phyloP scores from a whole-genome alignment of 2,888 invertebrate genomes.

The Tetanocera ferruginea region DNA sequence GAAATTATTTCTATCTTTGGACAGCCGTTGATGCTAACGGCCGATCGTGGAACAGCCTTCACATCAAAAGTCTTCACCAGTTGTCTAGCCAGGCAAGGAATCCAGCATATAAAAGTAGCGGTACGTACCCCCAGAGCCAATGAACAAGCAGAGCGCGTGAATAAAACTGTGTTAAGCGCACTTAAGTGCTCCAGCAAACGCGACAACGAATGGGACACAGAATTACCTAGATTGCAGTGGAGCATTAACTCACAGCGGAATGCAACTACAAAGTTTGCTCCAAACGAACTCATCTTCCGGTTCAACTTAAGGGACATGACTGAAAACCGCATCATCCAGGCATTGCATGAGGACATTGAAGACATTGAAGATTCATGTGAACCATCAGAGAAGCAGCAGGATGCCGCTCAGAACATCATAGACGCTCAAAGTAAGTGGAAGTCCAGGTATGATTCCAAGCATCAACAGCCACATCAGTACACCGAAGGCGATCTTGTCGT shows the following conservation, averaged over 20 bases:
- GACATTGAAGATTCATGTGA: background rate
- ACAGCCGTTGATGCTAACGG: background rate
- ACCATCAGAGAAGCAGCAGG: background rate
- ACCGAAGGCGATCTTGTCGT: background rate
- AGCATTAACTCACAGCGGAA: slow-evolving; percentile 34
- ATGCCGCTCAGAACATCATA: no score
- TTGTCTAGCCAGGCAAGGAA: slow-evolving; percentile 3
- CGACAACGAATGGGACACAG: slow-evolving; percentile 35
- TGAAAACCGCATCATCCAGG: slow-evolving; percentile 31
- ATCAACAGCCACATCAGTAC: background rate
- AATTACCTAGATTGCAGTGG: slow-evolving; percentile 23
- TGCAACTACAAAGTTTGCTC: slow-evolving; percentile 34
- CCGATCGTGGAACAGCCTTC: slow-evolving; percentile 23
- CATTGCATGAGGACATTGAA: no score
- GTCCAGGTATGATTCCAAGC: slow-evolving; percentile 10
- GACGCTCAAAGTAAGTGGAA: slow-evolving; percentile 18
- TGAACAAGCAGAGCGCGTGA: slow-evolving; percentile 33
- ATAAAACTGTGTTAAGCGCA: slow-evolving; percentile 31
- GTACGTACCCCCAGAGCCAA: slow-evolving; percentile 26
- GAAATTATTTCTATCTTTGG: background rate
- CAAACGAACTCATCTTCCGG: slow-evolving; percentile 35
- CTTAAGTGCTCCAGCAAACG: slow-evolving; percentile 16
- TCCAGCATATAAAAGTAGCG: slow-evolving; percentile 26
- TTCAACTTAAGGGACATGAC: no score
- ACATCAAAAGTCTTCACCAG: slow-evolving; percentile 20